Conservation (phyloP, 2,113 vertebrate species). For the Poeciliopsis turrubarensis region DNA sequence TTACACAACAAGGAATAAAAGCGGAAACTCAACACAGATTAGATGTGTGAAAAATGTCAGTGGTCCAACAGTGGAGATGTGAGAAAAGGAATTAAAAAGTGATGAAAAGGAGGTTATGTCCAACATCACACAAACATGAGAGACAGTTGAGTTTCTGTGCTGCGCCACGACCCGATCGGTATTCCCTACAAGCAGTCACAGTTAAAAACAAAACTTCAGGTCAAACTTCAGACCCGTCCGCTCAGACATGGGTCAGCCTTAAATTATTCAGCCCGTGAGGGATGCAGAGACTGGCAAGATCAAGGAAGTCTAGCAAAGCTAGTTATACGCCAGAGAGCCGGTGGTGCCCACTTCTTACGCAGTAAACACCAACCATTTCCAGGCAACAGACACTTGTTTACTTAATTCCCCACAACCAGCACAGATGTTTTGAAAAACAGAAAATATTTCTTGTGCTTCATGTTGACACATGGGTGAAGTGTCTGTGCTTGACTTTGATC, state of each 20-base stretch:
- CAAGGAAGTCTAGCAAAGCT: constrained; percentile 66
- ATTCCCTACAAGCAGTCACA: constrained; percentile 64
- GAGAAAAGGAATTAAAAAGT: constrained; percentile 13
- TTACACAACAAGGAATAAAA: not conserved
- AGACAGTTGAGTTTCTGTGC: constrained; percentile 52
- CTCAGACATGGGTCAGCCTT: constrained; percentile 66
- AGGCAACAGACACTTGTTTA: constrained; percentile 66
- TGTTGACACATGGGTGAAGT: constrained; percentile 18
- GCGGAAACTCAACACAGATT: not conserved
- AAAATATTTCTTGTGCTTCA: constrained; percentile 38
- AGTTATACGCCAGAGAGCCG: constrained; percentile 47
- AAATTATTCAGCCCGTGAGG: constrained; percentile 72
- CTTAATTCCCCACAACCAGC: constrained; percentile 46
- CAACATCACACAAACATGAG: constrained; percentile 73
- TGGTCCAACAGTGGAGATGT: constrained; percentile 15
- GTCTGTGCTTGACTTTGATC: constrained; percentile 50
- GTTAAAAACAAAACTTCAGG: constrained; percentile 71
- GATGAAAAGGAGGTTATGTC: constrained; percentile 50
- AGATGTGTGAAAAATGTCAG: constrained; percentile 19
- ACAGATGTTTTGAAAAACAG: constrained; percentile 37
- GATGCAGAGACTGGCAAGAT: constrained; percentile 57
- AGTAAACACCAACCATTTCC: constrained; percentile 67
- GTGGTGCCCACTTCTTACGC: constrained; percentile 47
- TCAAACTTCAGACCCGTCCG: constrained; percentile 71
- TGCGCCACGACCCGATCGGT: constrained; percentile 19